These are phyloP conservation scores for Odontophorus gujanensis DNA, from an alignment of 2,113 vertebrate genomes.

Conservation along the genomic window DNA sequence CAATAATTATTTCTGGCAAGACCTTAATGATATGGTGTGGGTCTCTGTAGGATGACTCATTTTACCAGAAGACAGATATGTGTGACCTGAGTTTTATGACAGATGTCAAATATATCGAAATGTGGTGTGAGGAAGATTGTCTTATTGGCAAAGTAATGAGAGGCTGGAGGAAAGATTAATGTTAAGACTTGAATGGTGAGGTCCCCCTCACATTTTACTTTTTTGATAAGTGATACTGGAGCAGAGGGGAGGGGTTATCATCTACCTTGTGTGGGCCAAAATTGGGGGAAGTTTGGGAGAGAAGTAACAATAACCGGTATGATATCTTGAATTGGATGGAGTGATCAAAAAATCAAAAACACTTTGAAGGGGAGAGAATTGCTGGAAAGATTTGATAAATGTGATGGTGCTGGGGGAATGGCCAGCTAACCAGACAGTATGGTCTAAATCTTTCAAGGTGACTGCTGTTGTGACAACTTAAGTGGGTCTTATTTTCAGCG, in stretches of 20 bases:
- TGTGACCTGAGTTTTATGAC: slow-evolving; percentile 78
- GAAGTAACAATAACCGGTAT: neutral
- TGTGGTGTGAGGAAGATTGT: slow-evolving; percentile 76
- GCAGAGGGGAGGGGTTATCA: slow-evolving; percentile 25
- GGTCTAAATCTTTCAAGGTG: slow-evolving; percentile 57
- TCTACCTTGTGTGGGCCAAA: neutral
- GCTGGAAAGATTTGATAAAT: neutral
- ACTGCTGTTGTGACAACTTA: slow-evolving; percentile 49
- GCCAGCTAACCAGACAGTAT: neutral
- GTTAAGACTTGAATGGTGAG: slow-evolving; percentile 52
- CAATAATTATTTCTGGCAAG: slow-evolving; percentile 81
- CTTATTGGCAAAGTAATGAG: slow-evolving; percentile 82
- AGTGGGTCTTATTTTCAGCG: slow-evolving; percentile 50
- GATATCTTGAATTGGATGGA: neutral
- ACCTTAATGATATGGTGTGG: slow-evolving; percentile 22
- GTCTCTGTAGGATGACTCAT: slow-evolving; percentile 74
- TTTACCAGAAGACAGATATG: slow-evolving; percentile 79
- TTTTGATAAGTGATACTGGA: slow-evolving; percentile 20
- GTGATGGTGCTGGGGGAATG: neutral
- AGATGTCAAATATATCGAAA: slow-evolving; percentile 80
- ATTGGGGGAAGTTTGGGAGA: slow-evolving; percentile 4
- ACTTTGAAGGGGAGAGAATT: neutral
- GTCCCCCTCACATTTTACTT: slow-evolving; percentile 14
- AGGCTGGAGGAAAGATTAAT: slow-evolving; percentile 76
- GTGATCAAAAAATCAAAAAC: neutral